Evolutionary conservation across 2,797 vertebrate species (phyloP).

Genomic region (Cyprinodon diabolis): DNA sequence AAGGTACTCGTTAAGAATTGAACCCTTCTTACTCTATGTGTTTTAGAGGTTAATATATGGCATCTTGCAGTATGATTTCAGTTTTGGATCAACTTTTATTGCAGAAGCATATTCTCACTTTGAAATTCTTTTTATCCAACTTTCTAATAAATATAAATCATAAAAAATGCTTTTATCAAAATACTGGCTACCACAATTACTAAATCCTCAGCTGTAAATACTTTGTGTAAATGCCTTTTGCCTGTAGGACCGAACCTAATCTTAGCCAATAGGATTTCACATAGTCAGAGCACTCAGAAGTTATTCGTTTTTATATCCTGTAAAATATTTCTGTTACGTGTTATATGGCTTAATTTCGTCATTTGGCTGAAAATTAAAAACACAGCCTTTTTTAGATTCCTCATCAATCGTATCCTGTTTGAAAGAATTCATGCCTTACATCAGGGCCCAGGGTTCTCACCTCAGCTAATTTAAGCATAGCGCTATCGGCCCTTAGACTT

Average conservation of each 20-base stretch:
- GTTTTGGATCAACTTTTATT: not conserved
- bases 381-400: not conserved
- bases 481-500: too few species aligned
- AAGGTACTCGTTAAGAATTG: constrained; percentile 20
- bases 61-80: not conserved
- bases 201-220: not conserved
- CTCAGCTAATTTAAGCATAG: too few species aligned
- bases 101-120: not conserved
- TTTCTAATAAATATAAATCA: not conserved
- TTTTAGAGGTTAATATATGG: not conserved
- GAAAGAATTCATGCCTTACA: too few species aligned
- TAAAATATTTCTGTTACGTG: not conserved
- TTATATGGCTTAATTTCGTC: not conserved
- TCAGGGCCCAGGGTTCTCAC: not conserved
- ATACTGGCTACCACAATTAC: not conserved
- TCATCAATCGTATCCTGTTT: not conserved
- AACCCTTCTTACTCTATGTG: constrained; percentile 10
- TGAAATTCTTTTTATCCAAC: not conserved
- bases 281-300: not conserved
- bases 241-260: not conserved
- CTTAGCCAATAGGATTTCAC: not conserved
- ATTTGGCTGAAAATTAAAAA: not conserved
- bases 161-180: not conserved
- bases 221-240: not conserved
- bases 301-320: not conserved